phyloP scores from a whole-genome alignment of 2,797 vertebrate genomes.

The Gastrophryne carolinensis region DNA sequence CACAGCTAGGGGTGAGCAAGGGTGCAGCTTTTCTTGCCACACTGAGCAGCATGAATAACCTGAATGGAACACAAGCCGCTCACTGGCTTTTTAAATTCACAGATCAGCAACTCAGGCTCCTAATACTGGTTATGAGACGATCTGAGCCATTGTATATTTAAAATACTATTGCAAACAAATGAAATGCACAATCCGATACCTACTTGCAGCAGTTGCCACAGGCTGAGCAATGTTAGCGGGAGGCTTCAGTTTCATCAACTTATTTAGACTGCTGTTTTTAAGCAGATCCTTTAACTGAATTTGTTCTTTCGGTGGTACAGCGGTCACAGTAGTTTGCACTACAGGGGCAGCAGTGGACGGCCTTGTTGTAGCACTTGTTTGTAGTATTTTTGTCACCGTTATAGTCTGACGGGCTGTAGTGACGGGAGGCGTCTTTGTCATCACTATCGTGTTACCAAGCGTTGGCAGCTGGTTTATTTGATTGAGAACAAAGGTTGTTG shows the following conservation, averaged over 20 bases:
- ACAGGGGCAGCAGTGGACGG: conserved; percentile 73
- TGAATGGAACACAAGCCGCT: too few species aligned
- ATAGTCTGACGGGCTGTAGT: conserved; percentile 90
- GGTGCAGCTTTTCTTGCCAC: too few species aligned
- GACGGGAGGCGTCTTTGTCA: conserved; percentile 85
- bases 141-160: too few species aligned
- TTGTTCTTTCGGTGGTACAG: conserved; percentile 85
- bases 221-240: conserved; percentile 94
- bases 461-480: conserved; percentile 97
- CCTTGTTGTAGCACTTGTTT: conserved; percentile 81
- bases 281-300: conserved; percentile 94
- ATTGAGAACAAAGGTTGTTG: conserved; percentile 98
- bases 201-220: conserved; percentile 89
- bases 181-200: conserved; percentile 63
- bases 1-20: too few species aligned
- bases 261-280: conserved; percentile 86
- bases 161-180: too few species aligned
- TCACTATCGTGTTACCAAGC: conserved; percentile 83
- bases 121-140: too few species aligned
- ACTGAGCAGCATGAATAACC: too few species aligned
- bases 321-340: conserved; percentile 73
- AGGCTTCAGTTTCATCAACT: conserved; percentile 96
- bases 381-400: conserved; percentile 94
- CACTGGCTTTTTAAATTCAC: too few species aligned
- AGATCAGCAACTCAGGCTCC: too few species aligned